Conservation (phyloP, 2,113 vertebrate species). For the Vanacampus margaritifer region DNA sequence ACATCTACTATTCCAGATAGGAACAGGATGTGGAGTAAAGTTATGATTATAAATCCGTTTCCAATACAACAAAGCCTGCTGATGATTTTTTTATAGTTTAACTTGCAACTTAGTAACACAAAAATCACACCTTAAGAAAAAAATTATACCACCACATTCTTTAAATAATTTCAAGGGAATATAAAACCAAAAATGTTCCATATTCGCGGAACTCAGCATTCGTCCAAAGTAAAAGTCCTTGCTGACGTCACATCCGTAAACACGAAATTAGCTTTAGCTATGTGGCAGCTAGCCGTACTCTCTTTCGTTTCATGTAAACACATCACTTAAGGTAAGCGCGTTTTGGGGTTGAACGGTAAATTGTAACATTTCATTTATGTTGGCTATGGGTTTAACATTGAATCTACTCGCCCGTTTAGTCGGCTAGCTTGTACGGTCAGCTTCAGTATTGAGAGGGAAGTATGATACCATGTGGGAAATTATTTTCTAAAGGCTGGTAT, state of each 20-base stretch:
- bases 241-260: conserved; percentile 53
- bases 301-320: not conserved
- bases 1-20: no score
- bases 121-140: no score
- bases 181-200: no score
- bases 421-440: not conserved
- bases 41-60: no score
- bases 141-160: no score
- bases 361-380: not conserved
- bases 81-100: no score
- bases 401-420: not conserved
- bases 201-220: not conserved
- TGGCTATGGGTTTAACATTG: not conserved
- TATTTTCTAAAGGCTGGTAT: not conserved
- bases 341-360: not conserved
- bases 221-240: not conserved
- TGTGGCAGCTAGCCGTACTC: not conserved
- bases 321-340: not conserved
- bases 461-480: no score
- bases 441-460: not conserved
- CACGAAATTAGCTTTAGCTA: conserved; percentile 7
- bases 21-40: no score
- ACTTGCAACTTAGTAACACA: no score
- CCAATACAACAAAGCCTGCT: no score
- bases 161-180: no score